These are phyloP conservation scores for Trichacis sp. DNA, from an alignment of 2,888 invertebrate species.

Conservation along the genomic window DNA sequence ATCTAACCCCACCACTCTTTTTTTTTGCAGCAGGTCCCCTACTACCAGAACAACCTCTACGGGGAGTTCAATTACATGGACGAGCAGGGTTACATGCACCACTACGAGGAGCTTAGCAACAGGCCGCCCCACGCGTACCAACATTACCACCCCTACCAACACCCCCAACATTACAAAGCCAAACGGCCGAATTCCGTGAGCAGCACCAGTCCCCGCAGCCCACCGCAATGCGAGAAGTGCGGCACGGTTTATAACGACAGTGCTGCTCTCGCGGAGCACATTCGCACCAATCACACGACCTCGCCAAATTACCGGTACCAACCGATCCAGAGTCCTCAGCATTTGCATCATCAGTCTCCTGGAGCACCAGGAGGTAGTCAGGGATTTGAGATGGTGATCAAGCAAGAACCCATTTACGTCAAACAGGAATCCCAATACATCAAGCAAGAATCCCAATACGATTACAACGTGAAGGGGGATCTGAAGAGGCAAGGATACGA, in stretches of 20 bases:
- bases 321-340: constrained; percentile 56
- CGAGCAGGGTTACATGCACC: constrained; percentile 59
- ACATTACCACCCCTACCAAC: constrained; percentile 67
- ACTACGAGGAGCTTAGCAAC: constrained; percentile 69
- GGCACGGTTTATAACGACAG: constrained; percentile 84
- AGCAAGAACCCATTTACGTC: no score
- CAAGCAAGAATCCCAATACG: constrained; percentile 59
- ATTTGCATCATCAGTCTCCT: constrained; percentile 64
- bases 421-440: neutral
- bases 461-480: constrained; percentile 65
- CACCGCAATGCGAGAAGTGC: constrained; percentile 84
- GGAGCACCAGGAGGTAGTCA: no score
- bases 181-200: constrained; percentile 64
- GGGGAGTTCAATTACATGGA: constrained; percentile 58
- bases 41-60: constrained; percentile 68
- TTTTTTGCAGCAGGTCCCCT: no score
- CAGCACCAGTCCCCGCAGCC: constrained; percentile 78
- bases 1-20: no score
- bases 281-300: constrained; percentile 76
- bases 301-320: constrained; percentile 61
- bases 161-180: constrained; percentile 57
- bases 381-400: no score
- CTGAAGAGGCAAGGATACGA: constrained; percentile 77
- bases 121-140: constrained; percentile 49
- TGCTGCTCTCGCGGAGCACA: constrained; percentile 80